phyloP scores from a whole-genome alignment of 2,113 vertebrate genomes.

The Aegypius monachus region DNA sequence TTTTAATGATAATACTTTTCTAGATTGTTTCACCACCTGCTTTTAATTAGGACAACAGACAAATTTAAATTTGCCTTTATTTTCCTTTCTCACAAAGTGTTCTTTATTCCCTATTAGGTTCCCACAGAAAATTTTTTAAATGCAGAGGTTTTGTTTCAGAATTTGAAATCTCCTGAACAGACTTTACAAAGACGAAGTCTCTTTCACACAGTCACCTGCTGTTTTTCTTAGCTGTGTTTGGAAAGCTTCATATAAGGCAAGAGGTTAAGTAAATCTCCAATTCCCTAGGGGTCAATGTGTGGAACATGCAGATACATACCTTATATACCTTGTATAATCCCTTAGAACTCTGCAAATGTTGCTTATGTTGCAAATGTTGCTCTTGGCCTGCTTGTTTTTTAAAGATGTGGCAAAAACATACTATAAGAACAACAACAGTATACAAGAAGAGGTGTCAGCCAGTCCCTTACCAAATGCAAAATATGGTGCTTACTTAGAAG shows the following conservation, averaged over 20 bases:
- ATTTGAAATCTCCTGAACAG: conserved; percentile 46
- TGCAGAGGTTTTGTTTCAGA: conserved; percentile 39
- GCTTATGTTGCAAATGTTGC: background rate
- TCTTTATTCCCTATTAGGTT: conserved; percentile 53
- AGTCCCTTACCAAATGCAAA: background rate
- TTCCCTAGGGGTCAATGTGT: background rate
- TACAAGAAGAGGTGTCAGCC: background rate
- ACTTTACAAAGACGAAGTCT: conserved; percentile 27
- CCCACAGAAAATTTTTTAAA: conserved; percentile 59
- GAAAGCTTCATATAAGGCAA: background rate
- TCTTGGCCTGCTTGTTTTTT: background rate
- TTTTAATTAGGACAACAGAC: conserved; percentile 33
- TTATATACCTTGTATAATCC: background rate
- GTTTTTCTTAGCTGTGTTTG: conserved; percentile 38
- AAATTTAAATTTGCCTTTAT: conserved; percentile 33
- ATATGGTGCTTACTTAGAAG: background rate
- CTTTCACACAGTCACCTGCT: background rate
- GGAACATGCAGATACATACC: background rate
- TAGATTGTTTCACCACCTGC: background rate
- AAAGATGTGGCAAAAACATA: background rate
- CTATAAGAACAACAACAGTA: background rate
- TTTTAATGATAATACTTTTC: background rate
- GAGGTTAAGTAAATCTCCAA: conserved; percentile 1
- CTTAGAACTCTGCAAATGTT: background rate
- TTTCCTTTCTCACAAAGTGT: conserved; percentile 29